These are phyloP conservation scores for Heliangelus exortis DNA, from an alignment of 2,797 vertebrate species.

Conservation along the genomic window DNA sequence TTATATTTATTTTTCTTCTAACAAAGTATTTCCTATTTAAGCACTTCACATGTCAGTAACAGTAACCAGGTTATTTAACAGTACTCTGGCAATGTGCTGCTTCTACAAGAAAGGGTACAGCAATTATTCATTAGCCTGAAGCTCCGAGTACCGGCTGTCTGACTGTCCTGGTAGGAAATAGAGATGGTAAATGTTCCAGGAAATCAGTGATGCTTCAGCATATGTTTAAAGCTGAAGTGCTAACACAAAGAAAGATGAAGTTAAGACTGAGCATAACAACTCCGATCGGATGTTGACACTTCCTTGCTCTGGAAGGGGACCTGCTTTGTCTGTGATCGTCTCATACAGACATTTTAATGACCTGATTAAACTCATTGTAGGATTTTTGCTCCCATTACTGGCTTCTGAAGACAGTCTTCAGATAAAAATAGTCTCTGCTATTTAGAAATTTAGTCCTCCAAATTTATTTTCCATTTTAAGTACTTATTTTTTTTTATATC, in stretches of 20 bases:
- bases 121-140: background rate
- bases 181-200: background rate
- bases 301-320: background rate
- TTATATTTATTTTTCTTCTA: background rate
- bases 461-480: background rate
- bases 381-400: background rate
- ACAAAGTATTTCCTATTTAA: background rate
- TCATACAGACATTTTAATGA: slow-evolving; percentile 11
- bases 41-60: background rate
- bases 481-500: background rate
- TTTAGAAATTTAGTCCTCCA: background rate
- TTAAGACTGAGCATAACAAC: background rate
- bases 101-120: background rate
- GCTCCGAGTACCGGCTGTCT: background rate
- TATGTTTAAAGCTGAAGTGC: background rate
- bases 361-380: background rate
- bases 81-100: background rate
- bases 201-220: background rate
- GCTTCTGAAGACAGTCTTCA: background rate
- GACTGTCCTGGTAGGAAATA: background rate
- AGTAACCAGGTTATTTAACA: background rate
- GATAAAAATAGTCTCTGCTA: background rate
- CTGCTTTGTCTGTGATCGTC: background rate
- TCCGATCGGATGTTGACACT: background rate
- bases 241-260: background rate